Base-by-base conservation (phyloP, 1,140 invertebrate species). In the Propsilocerus akamusi region DNA sequence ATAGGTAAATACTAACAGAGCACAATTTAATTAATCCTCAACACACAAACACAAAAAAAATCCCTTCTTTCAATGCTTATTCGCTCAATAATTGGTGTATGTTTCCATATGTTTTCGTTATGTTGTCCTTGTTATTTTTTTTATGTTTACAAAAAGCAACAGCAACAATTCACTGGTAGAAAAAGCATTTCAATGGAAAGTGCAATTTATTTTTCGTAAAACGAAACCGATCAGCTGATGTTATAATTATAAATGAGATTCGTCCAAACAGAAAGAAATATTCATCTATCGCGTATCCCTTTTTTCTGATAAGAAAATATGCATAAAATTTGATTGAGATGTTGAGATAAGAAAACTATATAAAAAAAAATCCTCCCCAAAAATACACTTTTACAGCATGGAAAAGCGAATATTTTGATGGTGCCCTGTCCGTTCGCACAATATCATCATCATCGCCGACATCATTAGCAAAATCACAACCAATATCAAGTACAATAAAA, bases 401-500 rank as follows among this genome's bases (percentile, higher is more conserved):
- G 25, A 28, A 48, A n/a, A n/a, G n/a, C n/a, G n/a, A n/a, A 26
- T 26, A 28, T 48, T 26, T 48, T 48, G 47, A 26, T 25, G 14
- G 26, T 20, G 10, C 47, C 26, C n/a, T 12, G 25, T n/a, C 14
- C 26, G 20, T 26, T 12, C 14, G 22, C 14, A 24, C 47, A 20
- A 26, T 14, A 48, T 48, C 47, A 26, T 11, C 26, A 24, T 25
- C 25, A 26, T 48, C 47, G 26, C 25, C 47, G 24, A 26, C 47
- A 26, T 26, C 25, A 10, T 14, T 26, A 4, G 25, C 47, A 7
- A 26, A 47, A 28, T 26, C 25, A 7, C 34, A 41, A 41, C 34
- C 34, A 41, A 41, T 41, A 41, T 46, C 49, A 23, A 51, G 25
- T 28, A 17, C 20, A 23, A 28, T 51, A 22, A 26, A 26, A 24